phyloP scores from a whole-genome alignment of 2,113 vertebrate species.

The Turnix velox region DNA sequence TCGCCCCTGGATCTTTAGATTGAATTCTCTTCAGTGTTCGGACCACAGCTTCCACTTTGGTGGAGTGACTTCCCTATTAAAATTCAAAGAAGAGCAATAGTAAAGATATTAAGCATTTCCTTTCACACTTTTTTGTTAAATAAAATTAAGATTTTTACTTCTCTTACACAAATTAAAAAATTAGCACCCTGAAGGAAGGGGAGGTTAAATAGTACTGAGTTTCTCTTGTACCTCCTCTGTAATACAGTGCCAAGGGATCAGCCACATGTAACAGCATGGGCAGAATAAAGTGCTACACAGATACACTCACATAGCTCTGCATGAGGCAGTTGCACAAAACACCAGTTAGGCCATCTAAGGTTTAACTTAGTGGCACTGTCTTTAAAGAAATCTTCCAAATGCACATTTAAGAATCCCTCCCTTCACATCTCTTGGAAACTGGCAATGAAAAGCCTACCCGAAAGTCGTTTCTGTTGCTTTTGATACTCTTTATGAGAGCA shows the following conservation, averaged over 20 bases:
- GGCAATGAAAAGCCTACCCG: background rate
- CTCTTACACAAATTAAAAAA: background rate
- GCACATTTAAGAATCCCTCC: background rate
- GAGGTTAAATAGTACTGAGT: background rate
- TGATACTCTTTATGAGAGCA: background rate
- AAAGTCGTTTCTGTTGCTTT: background rate
- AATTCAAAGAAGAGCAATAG: background rate
- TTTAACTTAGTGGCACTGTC: background rate
- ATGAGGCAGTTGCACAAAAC: background rate
- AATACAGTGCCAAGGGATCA: background rate
- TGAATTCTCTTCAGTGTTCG: constrained; percentile 95
- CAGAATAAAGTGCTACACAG: background rate
- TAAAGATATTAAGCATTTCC: background rate
- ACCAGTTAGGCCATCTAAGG: background rate
- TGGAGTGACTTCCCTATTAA: constrained; percentile 94
- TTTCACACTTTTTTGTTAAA: background rate
- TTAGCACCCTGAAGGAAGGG: background rate
- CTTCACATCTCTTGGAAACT: background rate
- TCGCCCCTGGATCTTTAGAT: constrained; percentile 85
- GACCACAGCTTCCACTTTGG: constrained; percentile 97
- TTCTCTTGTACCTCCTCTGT: background rate
- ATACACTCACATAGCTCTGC: background rate
- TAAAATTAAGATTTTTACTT: background rate
- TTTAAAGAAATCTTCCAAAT: background rate
- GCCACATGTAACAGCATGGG: rapidly evolving